Conservation (phyloP, 92 coral and sea anemone genomes). For the Epizoanthus rinbou region DNA sequence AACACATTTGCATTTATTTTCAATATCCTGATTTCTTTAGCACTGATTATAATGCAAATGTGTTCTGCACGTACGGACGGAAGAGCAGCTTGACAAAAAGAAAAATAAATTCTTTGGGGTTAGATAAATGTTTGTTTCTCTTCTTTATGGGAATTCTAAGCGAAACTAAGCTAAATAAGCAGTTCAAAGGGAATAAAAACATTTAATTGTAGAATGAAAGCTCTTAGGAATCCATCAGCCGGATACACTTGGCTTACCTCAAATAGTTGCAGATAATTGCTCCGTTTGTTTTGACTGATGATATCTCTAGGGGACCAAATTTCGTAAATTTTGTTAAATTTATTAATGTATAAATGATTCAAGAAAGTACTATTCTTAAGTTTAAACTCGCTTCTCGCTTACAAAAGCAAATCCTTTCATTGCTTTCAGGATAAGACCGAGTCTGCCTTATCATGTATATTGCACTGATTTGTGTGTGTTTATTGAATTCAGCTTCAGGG, state of each 20-base stretch:
- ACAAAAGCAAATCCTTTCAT: not conserved
- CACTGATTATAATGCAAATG: not conserved
- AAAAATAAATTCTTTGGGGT: not conserved
- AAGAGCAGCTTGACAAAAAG: not conserved
- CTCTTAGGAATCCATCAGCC: not conserved
- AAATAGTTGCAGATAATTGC: constrained; percentile 17
- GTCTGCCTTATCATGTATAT: not conserved
- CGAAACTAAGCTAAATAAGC: not conserved
- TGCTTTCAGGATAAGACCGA: not conserved
- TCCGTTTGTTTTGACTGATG: not conserved
- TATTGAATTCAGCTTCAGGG: not conserved
- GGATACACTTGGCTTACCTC: constrained; percentile 28
- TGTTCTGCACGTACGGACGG: not conserved
- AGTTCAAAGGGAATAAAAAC: not conserved
- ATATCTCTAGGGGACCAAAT: constrained; percentile 9
- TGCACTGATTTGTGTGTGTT: not conserved
- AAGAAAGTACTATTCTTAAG: not conserved
- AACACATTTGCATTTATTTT: constrained; percentile 17
- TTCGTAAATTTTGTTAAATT: constrained; percentile 28
- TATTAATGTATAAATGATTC: not conserved
- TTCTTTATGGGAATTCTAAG: not conserved
- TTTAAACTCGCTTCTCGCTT: not conserved
- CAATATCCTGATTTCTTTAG: not conserved
- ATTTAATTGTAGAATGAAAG: not conserved
- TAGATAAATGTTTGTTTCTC: not conserved